phyloP scores from a whole-genome alignment of 2,113 vertebrate genomes.

The Semnornis frantzii region DNA sequence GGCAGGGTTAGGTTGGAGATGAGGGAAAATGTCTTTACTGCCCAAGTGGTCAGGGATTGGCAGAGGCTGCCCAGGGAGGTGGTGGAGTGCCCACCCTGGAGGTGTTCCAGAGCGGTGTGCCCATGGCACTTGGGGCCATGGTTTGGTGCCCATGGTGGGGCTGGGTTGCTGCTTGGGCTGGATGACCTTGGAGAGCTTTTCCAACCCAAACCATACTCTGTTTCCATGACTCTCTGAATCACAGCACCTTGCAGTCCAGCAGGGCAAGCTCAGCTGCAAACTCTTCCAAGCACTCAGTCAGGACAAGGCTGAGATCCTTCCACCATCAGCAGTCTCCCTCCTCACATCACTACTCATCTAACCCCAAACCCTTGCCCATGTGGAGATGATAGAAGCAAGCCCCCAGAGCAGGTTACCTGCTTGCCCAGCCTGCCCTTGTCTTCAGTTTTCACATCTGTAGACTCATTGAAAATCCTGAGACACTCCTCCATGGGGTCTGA shows the following conservation, averaged over 20 bases:
- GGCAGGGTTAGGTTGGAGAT: too few relatives aligned
- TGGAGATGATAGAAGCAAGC: not conserved
- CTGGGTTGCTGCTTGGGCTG: too few relatives aligned
- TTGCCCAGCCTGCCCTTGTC: constrained; percentile 92
- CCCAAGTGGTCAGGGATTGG: too few relatives aligned
- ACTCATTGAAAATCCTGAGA: constrained; percentile 95
- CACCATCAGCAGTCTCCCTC: not conserved
- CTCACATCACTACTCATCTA: not conserved
- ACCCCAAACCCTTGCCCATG: not conserved
- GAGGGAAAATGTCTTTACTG: too few relatives aligned
- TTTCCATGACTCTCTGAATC: not conserved
- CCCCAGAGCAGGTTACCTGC: constrained; percentile 78
- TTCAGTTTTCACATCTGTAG: constrained; percentile 91
- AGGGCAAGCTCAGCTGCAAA: not conserved
- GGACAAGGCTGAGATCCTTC: not conserved
- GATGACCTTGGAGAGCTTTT: too few relatives aligned
- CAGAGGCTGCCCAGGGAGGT: too few relatives aligned
- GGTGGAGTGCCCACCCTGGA: too few relatives aligned
- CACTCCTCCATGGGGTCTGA: constrained; percentile 97
- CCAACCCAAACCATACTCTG: too few relatives aligned
- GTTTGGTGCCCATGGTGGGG: too few relatives aligned
- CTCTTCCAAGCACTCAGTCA: not conserved
- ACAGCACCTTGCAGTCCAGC: not conserved
- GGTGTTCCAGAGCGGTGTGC: too few relatives aligned
- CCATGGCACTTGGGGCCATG: too few relatives aligned